phyloP scores from a whole-genome alignment of 2,888 invertebrate species.

The Drosophila mercatorum region DNA sequence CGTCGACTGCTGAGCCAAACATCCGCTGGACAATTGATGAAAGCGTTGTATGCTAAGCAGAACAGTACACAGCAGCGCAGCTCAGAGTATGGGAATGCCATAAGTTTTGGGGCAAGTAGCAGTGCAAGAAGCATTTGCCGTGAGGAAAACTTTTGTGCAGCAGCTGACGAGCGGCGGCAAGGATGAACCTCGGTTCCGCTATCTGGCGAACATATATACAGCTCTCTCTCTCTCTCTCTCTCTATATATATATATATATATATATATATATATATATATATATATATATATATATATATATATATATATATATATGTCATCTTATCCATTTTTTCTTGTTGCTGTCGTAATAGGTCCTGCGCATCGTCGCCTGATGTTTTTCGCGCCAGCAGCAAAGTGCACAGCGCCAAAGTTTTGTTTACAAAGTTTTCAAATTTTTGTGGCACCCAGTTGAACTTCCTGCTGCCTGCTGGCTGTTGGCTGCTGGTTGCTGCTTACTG shows the following conservation, averaged over 20 bases:
- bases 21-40: constrained; percentile 80
- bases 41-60: constrained; percentile 59
- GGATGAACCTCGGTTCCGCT: constrained; percentile 26
- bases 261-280: neutral
- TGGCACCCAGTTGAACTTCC: constrained; percentile 79
- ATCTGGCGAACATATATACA: constrained; percentile 3
- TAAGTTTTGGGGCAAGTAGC: constrained; percentile 57
- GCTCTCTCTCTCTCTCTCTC: neutral
- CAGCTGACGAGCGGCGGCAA: constrained; percentile 56
- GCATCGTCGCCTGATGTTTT: constrained; percentile 65
- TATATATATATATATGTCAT: neutral
- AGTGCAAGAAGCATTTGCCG: constrained; percentile 72
- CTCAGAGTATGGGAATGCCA: neutral
- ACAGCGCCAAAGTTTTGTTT: constrained; percentile 76
- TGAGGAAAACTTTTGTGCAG: constrained; percentile 74
- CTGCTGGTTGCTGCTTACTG: constrained; percentile 20
- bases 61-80: neutral
- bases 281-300: neutral
- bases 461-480: constrained; percentile 5
- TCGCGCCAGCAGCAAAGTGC: constrained; percentile 74
- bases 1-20: constrained; percentile 62
- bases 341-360: constrained; percentile 40
- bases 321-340: constrained; percentile 19
- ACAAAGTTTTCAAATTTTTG: constrained; percentile 80
- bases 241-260: too few species aligned